Conservation (phyloP, 2,113 vertebrate genomes). For the Dipodomys merriami region DNA sequence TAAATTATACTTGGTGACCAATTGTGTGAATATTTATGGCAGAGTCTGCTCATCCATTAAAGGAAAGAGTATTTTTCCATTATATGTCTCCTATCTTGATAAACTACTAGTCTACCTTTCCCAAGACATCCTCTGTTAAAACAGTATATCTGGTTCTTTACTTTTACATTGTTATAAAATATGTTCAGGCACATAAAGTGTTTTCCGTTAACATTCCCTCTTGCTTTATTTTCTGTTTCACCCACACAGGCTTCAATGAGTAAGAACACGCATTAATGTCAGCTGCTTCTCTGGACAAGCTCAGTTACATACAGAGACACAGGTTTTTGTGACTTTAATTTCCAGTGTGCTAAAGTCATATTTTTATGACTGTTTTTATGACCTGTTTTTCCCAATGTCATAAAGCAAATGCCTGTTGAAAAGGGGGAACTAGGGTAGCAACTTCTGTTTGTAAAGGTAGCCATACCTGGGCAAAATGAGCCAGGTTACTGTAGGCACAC, state of each 20-base stretch:
- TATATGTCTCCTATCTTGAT: slow-evolving; percentile 58
- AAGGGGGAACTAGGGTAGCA: background rate
- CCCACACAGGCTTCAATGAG: slow-evolving; percentile 37
- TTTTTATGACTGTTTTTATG: no score
- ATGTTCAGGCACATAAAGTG: slow-evolving; percentile 49
- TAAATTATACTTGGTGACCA: slow-evolving; percentile 64
- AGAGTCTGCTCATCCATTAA: slow-evolving; percentile 70
- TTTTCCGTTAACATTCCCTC: slow-evolving; percentile 67
- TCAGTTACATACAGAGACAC: background rate
- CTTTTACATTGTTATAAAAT: slow-evolving; percentile 68
- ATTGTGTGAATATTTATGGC: slow-evolving; percentile 69
- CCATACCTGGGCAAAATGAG: background rate
- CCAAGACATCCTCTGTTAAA: slow-evolving; percentile 69
- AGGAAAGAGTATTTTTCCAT: slow-evolving; percentile 71
- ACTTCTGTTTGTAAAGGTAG: slow-evolving; percentile 2
- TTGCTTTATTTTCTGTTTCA: slow-evolving; percentile 72
- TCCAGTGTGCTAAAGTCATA: slow-evolving; percentile 1
- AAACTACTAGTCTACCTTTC: slow-evolving; percentile 62
- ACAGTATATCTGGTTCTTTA: slow-evolving; percentile 50
- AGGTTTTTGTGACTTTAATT: slow-evolving; percentile 52
- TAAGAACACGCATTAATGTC: slow-evolving; percentile 16
- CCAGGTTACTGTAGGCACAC: background rate
- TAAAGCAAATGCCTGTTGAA: slow-evolving; percentile 10
- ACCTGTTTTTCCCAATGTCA: slow-evolving; percentile 6
- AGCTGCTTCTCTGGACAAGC: background rate